A percentile compares a stretch with the other conserved stretches of the same genome.
phyloP scores from a whole-genome alignment of 2,113 vertebrate genomes.

The Solea senegalensis region DNA sequence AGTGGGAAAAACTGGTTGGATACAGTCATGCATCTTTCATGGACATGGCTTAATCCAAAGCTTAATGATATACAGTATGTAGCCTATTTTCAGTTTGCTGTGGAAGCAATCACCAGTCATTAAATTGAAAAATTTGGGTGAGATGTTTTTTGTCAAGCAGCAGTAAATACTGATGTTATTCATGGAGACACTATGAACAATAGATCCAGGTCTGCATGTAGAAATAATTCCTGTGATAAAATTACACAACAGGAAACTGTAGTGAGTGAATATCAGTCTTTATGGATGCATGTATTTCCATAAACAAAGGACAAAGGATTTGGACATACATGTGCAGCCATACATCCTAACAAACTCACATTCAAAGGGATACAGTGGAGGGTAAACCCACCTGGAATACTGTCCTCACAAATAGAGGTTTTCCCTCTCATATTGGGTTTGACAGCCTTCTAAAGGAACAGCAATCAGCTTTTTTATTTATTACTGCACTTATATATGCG shows the following conservation, averaged over 20 bases:
- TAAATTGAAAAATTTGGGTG: too few relatives aligned
- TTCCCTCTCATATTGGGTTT: too few relatives aligned
- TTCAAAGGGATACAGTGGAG: neutral
- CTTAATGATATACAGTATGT: too few relatives aligned
- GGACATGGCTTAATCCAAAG: too few relatives aligned
- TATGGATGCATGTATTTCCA: conserved; percentile 7
- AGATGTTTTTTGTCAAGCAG: conserved; percentile 2
- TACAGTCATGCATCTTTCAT: too few relatives aligned
- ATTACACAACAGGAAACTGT: conserved; percentile 38
- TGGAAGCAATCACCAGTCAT: too few relatives aligned
- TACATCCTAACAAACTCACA: conserved; percentile 8
- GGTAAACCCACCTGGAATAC: neutral
- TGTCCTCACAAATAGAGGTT: too few relatives aligned
- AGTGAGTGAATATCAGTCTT: conserved; percentile 28
- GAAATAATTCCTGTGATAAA: conserved; percentile 36
- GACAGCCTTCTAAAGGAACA: neutral
- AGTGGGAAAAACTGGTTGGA: neutral
- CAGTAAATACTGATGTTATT: conserved; percentile 12
- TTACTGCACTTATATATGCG: neutral
- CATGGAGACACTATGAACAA: neutral
- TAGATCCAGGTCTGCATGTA: conserved; percentile 15
- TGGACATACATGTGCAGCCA: neutral
- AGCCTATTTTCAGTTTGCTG: too few relatives aligned
- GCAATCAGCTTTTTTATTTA: conserved; percentile 4
- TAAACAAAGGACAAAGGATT: conserved; percentile 9